These are phyloP conservation scores for Chlorodrepanis virens DNA, from an alignment of 2,113 vertebrate species.

Conservation along the genomic window DNA sequence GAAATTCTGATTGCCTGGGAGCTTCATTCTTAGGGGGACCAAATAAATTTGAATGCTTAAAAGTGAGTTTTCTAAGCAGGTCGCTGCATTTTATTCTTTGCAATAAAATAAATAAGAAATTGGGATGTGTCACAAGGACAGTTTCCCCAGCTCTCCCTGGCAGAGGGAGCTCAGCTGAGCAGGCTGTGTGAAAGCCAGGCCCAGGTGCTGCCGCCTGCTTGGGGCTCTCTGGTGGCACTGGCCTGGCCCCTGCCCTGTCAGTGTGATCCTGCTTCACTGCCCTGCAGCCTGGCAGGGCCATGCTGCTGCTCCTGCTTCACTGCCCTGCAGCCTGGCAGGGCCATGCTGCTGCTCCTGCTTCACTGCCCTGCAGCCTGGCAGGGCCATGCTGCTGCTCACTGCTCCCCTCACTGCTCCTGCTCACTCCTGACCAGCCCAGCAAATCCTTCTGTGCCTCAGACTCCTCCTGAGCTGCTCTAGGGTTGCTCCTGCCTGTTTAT, in stretches of 20 bases:
- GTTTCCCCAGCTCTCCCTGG: neutral
- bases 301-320: neutral
- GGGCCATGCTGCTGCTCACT: neutral
- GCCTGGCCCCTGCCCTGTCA: neutral
- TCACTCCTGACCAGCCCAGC: neutral
- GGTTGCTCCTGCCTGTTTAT: neutral
- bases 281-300: neutral
- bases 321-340: neutral
- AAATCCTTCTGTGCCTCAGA: neutral
- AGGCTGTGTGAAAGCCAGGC: neutral
- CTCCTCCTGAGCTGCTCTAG: neutral
- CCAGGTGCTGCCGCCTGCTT: neutral
- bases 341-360: neutral
- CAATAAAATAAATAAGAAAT: neutral
- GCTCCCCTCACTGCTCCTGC: neutral
- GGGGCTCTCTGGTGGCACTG: neutral
- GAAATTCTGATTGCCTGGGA: neutral
- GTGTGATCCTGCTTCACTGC: accelerated
- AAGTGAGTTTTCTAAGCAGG: neutral
- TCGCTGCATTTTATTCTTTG: neutral
- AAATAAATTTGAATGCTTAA: neutral
- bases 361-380: neutral
- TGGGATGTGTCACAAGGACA: neutral
- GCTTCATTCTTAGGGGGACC: neutral
- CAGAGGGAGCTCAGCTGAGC: neutral